A percentile compares a stretch with the other conserved stretches of the same genome.
phyloP scores from a whole-genome alignment of 2,797 vertebrate species.

The Acrocephalus scirpaceus region DNA sequence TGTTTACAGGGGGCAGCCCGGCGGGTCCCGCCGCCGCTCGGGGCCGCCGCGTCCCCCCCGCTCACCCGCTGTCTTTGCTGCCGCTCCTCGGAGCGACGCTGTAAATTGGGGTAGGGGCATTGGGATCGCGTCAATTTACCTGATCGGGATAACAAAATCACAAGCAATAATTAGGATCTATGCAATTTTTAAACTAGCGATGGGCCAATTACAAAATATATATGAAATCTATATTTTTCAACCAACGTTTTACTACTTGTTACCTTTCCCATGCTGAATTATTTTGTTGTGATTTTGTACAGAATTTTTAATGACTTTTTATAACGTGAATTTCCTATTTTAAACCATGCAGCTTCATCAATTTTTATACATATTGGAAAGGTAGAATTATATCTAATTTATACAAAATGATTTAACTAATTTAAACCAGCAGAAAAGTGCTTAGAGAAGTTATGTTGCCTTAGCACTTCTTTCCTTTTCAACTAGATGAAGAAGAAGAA shows the following conservation, averaged over 20 bases:
- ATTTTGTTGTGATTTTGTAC: conserved; percentile 94
- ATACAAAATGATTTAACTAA: conserved; percentile 86
- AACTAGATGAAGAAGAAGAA: conserved; percentile 74
- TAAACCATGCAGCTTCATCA: conserved; percentile 88
- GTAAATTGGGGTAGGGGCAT: conserved; percentile 11
- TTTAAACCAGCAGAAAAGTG: conserved; percentile 89
- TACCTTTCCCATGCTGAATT: conserved; percentile 89
- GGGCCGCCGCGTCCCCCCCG: conserved; percentile 47
- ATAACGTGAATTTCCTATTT: conserved; percentile 89
- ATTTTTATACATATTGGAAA: conserved; percentile 87
- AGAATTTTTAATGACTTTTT: conserved; percentile 91
- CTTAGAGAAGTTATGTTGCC: conserved; percentile 88
- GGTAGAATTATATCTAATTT: conserved; percentile 88
- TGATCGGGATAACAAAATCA: conserved; percentile 84
- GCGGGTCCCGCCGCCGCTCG: neutral
- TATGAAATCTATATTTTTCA: conserved; percentile 93
- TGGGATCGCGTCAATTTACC: conserved; percentile 79
- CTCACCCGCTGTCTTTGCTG: conserved; percentile 75
- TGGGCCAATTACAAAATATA: conserved; percentile 88
- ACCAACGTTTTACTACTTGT: conserved; percentile 88
- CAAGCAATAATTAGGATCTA: conserved; percentile 97
- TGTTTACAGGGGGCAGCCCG: conserved; percentile 11
- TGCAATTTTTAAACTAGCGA: conserved; percentile 92
- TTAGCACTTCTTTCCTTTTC: conserved; percentile 86
- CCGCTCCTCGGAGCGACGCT: conserved; percentile 75